Evolutionary conservation across 2,113 vertebrate species (phyloP), one percentile per base, ranked within the genome.

Genomic region (Pseudorectes ferrugineus): DNA sequence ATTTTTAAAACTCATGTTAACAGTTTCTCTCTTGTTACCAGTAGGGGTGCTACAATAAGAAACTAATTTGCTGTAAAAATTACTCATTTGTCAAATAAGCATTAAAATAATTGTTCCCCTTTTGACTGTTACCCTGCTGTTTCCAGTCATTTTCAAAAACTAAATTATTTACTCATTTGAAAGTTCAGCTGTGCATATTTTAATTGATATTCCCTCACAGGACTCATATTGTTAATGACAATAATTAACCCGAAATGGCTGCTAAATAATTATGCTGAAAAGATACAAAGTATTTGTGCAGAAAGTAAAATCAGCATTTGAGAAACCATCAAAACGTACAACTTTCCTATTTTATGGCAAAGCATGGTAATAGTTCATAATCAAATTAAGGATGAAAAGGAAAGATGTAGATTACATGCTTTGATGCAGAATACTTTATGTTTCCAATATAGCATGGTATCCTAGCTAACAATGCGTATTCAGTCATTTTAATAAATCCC

Each of bases 101-200:
- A 99, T 99, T 99, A 99, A 98, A 99, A 99, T 99, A 99, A 99
- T 99, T 98, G 98, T 99, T 99, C 99, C 99, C 98, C 97, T 99
- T 99, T 98, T 99, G 98, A 98, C 98, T 98, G 98, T 99, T 99
- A 99, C 97, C 98, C 98, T 98, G 98, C 98, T 99, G 98, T 98
- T 99, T 99, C 98, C 97, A 98, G 98, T 98, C 98, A 98, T 98
- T 99, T 99, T 98, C 97, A 98, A 98, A 98, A 99, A 98, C 98
- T 98, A 99, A 99, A 99, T 98, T 98, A 99, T 99, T 98, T 98
- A 98, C 98, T 99, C 98, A 98, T 99, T 98, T 98, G 97, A 98
- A 98, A 97, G 97, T 98, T 99, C 98, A 96, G 97, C 97, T 97
- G 98, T 98, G 98, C 96, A 98, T 98, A 98, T 98, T 98, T 98